Evolutionary conservation across 2,888 invertebrate species (phyloP), one percentile per base, ranked within the genome.

Genomic region (Antheraea yamamai): DNA sequence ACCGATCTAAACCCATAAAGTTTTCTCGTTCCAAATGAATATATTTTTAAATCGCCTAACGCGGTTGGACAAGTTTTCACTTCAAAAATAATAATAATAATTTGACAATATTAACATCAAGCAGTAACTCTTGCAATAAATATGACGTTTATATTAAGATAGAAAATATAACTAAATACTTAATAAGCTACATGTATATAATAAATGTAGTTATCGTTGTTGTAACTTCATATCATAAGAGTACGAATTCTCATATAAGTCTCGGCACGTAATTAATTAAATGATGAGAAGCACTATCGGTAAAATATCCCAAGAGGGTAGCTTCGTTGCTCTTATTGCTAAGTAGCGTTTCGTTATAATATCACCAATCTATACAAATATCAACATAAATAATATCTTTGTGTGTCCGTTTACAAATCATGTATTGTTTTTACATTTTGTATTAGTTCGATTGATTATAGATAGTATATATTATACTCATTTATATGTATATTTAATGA

Each of bases 201-300:
- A 47, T 51, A 39, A 71, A 39, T 51, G 10, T n/a, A n/a, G 20
- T 47, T 39, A 47, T 20, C 47, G 39, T 39, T 39, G 4, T 71
- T 52, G 51, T 52, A 26, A 12, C 18, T 75, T 55, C 51, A 52
- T 72, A 52, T 72, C 30, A 51, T 72, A 73, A 73, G n/a, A 16
- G 58, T 73, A 35, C 73, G 58, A 18, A 35, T 73, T 8, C 30
- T 30, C 30, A 79, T 75, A 79, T 76, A 82, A 84, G 81, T 84
- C 87, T 80, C 83, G 79, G 83, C 87, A 87, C 87, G 87, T 86
- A 86, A 85, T 87, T 88, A 87, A 88, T 87, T 84, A 85, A 82
- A 81, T 81, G 84, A 80, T 83, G 82, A 82, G 77, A 79, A 81
- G 82, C 82, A 83, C 81, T 81, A 79, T 82, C 81, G 81, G 79